Evolutionary conservation across 1,140 invertebrate species (phyloP).

Genomic region (Episyrphus balteatus): DNA sequence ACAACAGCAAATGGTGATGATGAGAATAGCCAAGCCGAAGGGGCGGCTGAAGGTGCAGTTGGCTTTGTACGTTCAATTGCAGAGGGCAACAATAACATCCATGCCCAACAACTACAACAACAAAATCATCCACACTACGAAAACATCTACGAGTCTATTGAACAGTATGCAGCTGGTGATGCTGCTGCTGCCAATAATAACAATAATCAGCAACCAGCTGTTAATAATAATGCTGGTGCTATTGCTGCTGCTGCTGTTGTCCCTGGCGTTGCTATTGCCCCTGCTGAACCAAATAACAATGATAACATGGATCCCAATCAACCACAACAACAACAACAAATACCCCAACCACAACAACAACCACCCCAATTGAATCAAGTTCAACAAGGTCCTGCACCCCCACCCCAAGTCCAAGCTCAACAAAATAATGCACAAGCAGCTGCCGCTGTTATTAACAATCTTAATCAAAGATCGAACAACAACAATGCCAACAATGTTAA

Average conservation of each 20-base stretch:
- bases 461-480: conserved; percentile 6
- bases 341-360: conserved; percentile 10
- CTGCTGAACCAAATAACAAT: conserved; percentile 10
- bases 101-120: conserved; percentile 10
- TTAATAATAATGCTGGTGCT: conserved; percentile 15
- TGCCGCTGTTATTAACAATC: background rate
- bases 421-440: background rate
- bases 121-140: conserved; percentile 37
- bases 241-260: conserved; percentile 6
- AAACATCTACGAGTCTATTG: conserved; percentile 40
- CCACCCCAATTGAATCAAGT: conserved; percentile 6
- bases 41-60: conserved; percentile 37
- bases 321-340: conserved; percentile 9
- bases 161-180: conserved; percentile 24
- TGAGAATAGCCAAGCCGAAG: conserved; percentile 42
- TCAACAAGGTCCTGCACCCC: background rate
- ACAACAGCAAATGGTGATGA: conserved; percentile 36
- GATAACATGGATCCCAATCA: conserved; percentile 12
- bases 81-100: conserved; percentile 11
- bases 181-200: conserved; percentile 18
- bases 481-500: conserved; percentile 8
- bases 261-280: conserved; percentile 14
- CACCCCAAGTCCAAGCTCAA: conserved; percentile 1
- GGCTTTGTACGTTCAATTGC: conserved; percentile 35
- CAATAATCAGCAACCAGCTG: conserved; percentile 11